phyloP scores from a whole-genome alignment of 2,113 vertebrate species.

The Micronycteris hirsuta region DNA sequence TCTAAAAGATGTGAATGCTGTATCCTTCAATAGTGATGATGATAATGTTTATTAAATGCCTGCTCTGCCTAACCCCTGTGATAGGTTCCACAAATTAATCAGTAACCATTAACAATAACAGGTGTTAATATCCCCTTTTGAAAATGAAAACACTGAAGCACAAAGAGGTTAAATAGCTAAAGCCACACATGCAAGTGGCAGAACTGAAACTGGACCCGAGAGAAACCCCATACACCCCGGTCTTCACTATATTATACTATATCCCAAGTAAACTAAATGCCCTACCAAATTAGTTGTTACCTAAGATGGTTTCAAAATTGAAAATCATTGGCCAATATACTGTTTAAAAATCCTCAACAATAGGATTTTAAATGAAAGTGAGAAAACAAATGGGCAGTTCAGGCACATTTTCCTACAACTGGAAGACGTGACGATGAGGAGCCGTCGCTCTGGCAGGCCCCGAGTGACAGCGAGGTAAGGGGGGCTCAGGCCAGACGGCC shows the following conservation, averaged over 20 bases:
- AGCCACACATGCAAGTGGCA: not conserved
- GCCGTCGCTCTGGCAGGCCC: not conserved
- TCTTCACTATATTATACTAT: not conserved
- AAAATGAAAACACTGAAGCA: not conserved
- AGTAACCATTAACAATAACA: not conserved
- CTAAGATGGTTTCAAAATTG: not conserved
- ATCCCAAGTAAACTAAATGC: not conserved
- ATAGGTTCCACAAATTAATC: not conserved
- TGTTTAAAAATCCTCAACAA: not conserved
- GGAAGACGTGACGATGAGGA: not conserved
- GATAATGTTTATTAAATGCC: not conserved
- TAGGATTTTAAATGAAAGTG: not conserved
- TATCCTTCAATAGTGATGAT: constrained; percentile 2
- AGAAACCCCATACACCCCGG: not conserved
- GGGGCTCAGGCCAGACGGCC: not conserved
- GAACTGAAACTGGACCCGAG: not conserved
- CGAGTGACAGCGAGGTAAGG: not conserved
- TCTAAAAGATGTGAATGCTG: not conserved
- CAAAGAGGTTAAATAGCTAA: not conserved
- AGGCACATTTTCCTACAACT: not conserved
- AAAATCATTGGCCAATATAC: not conserved
- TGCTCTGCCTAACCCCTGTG: not conserved
- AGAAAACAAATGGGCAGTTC: not conserved
- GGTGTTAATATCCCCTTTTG: not conserved
- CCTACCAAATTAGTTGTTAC: not conserved